Evolutionary conservation across 2,113 vertebrate genomes (phyloP).

Genomic region (Strix aluco): DNA sequence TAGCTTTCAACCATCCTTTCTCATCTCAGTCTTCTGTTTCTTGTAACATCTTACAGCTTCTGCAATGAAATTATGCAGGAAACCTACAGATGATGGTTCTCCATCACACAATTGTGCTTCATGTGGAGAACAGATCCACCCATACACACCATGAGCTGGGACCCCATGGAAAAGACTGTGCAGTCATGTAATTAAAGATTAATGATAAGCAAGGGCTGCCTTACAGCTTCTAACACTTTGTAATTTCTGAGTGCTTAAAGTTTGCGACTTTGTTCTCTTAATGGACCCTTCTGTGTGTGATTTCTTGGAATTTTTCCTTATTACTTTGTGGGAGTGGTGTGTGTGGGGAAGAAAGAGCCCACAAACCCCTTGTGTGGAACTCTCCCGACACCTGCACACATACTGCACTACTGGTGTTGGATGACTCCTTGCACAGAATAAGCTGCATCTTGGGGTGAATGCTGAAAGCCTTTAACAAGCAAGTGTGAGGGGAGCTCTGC

Average conservation of each 20-base stretch:
- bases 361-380: not conserved
- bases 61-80: not conserved
- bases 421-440: not conserved
- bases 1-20: not conserved
- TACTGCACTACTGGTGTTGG: rapidly evolving
- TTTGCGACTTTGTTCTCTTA: not conserved
- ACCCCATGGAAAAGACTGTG: not conserved
- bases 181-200: not conserved
- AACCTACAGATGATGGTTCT: not conserved
- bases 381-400: not conserved
- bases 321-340: not conserved
- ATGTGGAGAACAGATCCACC: not conserved
- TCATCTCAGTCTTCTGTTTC: not conserved
- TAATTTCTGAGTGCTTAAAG: not conserved
- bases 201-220: not conserved
- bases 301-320: not conserved
- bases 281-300: not conserved
- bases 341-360: not conserved
- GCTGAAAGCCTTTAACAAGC: not conserved
- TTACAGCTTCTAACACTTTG: not conserved
- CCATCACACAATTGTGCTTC: not conserved
- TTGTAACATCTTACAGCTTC: not conserved
- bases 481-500: not conserved
- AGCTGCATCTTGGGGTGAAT: not conserved
- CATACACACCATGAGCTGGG: not conserved